Evolutionary conservation across 2,113 vertebrate species (phyloP).

Genomic region (Zosterops pallidus): DNA sequence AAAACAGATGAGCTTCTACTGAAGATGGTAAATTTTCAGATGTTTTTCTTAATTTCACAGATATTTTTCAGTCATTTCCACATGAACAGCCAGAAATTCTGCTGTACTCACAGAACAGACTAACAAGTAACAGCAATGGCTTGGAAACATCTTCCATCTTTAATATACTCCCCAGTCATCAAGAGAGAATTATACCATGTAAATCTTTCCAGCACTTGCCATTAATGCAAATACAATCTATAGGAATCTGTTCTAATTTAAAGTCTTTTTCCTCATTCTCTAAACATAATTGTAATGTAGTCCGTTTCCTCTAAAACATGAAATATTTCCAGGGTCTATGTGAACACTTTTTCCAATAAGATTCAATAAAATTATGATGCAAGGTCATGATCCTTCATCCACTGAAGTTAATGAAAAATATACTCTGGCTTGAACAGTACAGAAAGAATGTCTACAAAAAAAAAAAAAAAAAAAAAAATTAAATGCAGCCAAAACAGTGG

Average conservation of each 20-base stretch:
- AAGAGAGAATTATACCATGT: not conserved
- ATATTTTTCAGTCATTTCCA: not conserved
- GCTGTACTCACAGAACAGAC: not conserved
- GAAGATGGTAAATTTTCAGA: not conserved
- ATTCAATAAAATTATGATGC: not conserved
- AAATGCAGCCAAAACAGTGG: not conserved
- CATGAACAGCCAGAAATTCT: not conserved
- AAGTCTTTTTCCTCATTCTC: not conserved
- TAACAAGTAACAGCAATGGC: not conserved
- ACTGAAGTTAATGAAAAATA: not conserved
- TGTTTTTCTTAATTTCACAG: constrained; percentile 21
- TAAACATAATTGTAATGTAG: not conserved
- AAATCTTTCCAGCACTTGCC: not conserved
- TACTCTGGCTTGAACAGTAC: not conserved
- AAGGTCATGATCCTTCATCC: not conserved
- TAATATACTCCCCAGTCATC: not conserved
- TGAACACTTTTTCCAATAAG: not conserved
- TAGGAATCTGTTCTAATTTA: not conserved
- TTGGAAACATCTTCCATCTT: constrained; percentile 26
- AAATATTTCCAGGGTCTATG: not conserved
- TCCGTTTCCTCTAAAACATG: not conserved
- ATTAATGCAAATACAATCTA: not conserved
- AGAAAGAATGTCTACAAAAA: not conserved
- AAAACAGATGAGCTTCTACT: constrained; percentile 32
- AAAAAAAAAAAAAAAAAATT: not conserved